A percentile compares a stretch with the other conserved stretches of the same genome.
Evolutionary conservation across 2,797 vertebrate genomes (phyloP).

Genomic region (Sebastes diaconus): DNA sequence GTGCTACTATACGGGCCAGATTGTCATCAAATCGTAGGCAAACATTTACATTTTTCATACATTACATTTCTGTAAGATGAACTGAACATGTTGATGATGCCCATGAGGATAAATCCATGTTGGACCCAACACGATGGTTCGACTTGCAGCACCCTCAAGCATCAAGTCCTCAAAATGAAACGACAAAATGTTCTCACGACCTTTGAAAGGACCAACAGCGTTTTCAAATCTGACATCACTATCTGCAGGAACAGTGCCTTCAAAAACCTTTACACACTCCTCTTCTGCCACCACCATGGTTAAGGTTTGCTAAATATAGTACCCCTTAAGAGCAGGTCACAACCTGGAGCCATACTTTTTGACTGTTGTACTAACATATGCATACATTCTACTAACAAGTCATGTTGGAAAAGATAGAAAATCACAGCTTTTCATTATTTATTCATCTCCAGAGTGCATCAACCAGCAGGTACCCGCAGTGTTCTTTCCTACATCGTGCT

Average conservation of each 20-base stretch:
- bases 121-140: fast-evolving
- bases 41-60: no score
- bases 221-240: background rate
- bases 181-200: background rate
- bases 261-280: background rate
- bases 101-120: background rate
- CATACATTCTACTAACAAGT: background rate
- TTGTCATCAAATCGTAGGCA: background rate
- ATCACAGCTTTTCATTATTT: background rate
- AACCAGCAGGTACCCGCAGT: background rate
- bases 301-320: background rate
- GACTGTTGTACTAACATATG: background rate
- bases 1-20: background rate
- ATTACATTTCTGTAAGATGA: background rate
- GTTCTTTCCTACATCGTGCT: background rate
- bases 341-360: background rate
- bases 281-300: background rate
- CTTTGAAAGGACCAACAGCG: background rate
- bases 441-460: background rate
- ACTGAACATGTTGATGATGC: background rate
- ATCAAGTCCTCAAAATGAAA: background rate
- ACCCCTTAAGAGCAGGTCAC: background rate
- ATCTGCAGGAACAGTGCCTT: background rate
- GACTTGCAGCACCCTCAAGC: background rate
- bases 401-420: background rate